These are phyloP conservation scores for Drosophila pruinosa DNA, from an alignment of 1,140 invertebrate genomes.

Conservation along the genomic window DNA sequence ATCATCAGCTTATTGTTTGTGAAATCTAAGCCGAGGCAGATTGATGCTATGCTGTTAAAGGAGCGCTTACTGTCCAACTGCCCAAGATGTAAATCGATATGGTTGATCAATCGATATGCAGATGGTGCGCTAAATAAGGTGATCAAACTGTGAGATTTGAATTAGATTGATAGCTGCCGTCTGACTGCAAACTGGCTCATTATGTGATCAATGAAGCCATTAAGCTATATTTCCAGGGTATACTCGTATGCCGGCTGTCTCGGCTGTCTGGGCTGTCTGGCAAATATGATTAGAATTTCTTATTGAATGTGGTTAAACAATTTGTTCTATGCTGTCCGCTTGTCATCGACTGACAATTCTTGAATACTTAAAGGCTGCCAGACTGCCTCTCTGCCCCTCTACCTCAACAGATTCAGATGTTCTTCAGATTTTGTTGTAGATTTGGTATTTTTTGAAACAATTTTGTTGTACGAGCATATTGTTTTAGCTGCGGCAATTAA, in stretches of 20 bases:
- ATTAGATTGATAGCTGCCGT: neutral
- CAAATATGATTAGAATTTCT: neutral
- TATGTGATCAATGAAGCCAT: neutral
- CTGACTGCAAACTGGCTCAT: neutral
- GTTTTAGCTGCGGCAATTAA: constrained; percentile 65
- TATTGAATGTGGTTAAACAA: constrained; percentile 3
- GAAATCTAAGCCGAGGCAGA: no score
- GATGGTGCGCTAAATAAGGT: neutral
- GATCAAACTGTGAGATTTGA: neutral
- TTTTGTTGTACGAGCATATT: constrained; percentile 26
- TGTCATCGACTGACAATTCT: neutral
- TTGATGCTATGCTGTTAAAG: no score
- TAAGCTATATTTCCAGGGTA: neutral
- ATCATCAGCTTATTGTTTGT: no score
- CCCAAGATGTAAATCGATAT: no score
- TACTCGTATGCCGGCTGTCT: neutral
- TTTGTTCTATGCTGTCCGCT: constrained; percentile 5
- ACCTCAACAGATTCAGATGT: no score
- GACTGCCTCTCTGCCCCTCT: neutral
- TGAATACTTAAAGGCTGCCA: neutral
- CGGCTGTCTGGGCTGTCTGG: neutral
- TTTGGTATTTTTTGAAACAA: neutral
- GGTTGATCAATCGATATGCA: neutral
- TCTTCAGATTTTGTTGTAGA: neutral
- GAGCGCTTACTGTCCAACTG: no score